Evolutionary conservation across 2,888 invertebrate species (phyloP).

Genomic region (Phania funesta): DNA sequence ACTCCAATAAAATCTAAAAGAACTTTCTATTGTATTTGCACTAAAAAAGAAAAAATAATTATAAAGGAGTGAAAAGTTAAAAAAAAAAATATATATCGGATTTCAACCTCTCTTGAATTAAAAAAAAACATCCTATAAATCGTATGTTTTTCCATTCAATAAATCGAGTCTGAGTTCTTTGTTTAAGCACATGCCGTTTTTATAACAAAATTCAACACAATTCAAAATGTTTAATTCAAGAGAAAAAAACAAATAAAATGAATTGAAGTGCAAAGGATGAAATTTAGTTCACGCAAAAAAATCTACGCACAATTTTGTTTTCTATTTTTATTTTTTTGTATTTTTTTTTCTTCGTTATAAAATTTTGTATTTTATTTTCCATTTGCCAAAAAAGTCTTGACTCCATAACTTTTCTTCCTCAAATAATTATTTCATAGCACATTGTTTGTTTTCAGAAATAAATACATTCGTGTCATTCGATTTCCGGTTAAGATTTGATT

Average conservation of each 20-base stretch:
- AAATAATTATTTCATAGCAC: slow-evolving; percentile 5
- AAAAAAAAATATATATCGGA: slow-evolving; percentile 63
- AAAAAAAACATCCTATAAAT: slow-evolving; percentile 33
- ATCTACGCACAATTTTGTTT: slow-evolving; percentile 59
- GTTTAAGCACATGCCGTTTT: slow-evolving; percentile 62
- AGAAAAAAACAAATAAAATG: not conserved
- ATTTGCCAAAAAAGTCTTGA: slow-evolving; percentile 13
- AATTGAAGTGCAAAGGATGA: slow-evolving; percentile 50
- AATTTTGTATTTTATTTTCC: not conserved
- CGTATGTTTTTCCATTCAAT: not conserved
- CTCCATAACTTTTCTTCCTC: not conserved
- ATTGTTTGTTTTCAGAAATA: slow-evolving; percentile 68
- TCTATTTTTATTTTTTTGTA: slow-evolving; percentile 1
- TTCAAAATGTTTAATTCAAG: slow-evolving; percentile 24
- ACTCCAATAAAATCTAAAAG: too few relatives aligned
- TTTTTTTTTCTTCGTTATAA: not conserved
- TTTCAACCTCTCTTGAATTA: slow-evolving; percentile 42
- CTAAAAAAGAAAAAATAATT: too few relatives aligned
- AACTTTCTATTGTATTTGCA: too few relatives aligned
- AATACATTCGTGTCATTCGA: slow-evolving; percentile 75
- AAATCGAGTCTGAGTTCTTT: not conserved
- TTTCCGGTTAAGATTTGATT: slow-evolving; percentile 71
- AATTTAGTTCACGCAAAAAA: slow-evolving; percentile 40
- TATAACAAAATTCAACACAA: slow-evolving; percentile 59
- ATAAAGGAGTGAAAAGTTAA: too few relatives aligned